phyloP scores from a whole-genome alignment of 2,797 vertebrate genomes.

The Pogoniulus pusillus region DNA sequence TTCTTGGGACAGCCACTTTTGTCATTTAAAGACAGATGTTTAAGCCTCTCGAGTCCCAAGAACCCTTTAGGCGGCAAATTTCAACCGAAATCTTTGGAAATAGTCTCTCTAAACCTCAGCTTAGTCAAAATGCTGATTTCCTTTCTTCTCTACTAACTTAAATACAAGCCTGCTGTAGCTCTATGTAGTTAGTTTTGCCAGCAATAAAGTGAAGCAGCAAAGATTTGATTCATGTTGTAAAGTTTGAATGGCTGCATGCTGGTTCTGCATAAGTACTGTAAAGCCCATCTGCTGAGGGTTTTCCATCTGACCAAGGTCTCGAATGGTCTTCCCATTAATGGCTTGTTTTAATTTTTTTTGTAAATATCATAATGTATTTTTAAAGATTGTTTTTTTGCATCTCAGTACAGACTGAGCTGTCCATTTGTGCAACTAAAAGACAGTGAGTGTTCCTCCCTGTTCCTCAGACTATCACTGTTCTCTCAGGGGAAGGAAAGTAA shows the following conservation, averaged over 20 bases:
- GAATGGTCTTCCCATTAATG: neutral
- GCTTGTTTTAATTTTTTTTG: neutral
- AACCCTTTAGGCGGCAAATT: neutral
- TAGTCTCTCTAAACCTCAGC: neutral
- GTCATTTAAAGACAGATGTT: accelerated
- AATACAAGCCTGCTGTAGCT: neutral
- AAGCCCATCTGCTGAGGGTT: neutral
- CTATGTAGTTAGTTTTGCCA: neutral
- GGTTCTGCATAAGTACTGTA: neutral
- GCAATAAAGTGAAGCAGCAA: neutral
- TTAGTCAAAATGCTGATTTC: neutral
- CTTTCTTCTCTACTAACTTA: neutral
- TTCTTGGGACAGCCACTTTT: neutral
- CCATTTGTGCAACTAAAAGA: neutral
- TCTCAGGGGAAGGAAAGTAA: neutral
- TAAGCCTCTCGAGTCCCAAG: neutral
- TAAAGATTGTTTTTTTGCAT: neutral
- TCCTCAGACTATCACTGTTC: neutral
- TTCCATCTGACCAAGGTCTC: neutral
- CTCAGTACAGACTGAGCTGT: neutral
- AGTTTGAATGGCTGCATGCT: neutral
- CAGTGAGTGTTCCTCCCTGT: neutral
- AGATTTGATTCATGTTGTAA: neutral
- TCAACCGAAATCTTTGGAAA: neutral
- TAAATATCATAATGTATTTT: neutral